Conservation (phyloP, 2,797 vertebrate species). For the Acrossocheilus fasciatus region DNA sequence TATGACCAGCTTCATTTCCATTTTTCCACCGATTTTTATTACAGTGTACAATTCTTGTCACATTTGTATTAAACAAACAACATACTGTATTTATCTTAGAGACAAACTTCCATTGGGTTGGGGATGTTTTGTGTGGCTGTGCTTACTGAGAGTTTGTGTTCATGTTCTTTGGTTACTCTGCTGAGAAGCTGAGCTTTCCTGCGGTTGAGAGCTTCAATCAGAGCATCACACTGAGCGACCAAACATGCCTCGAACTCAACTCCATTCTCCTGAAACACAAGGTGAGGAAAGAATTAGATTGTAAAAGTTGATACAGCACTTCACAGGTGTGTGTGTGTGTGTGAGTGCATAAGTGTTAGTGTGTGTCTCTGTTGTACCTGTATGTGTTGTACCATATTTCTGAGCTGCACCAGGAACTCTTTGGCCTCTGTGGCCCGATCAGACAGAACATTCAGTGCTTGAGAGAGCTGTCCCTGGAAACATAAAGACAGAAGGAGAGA, state of each 20-base stretch:
- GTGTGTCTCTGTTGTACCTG: slow-evolving; percentile 80
- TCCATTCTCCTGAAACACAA: slow-evolving; percentile 88
- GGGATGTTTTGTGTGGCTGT: not conserved
- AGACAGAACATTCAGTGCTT: slow-evolving; percentile 92
- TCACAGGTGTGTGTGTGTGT: not conserved
- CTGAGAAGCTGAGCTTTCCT: slow-evolving; percentile 94
- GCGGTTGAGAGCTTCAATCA: slow-evolving; percentile 96
- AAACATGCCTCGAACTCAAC: slow-evolving; percentile 98
- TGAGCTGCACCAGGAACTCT: slow-evolving; percentile 95
- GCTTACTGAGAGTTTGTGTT: slow-evolving; percentile 96
- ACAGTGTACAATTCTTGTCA: not conserved
- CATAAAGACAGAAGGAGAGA: not conserved
- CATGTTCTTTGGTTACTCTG: slow-evolving; percentile 95
- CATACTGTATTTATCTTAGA: not conserved
- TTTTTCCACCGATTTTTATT: too few relatives aligned
- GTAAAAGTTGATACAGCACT: not conserved
- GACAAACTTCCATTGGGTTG: not conserved
- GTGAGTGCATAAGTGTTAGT: slow-evolving; percentile 18
- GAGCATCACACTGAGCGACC: slow-evolving; percentile 97
- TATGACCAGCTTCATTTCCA: too few relatives aligned
- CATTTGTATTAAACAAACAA: not conserved
- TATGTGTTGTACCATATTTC: slow-evolving; percentile 97
- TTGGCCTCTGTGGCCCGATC: slow-evolving; percentile 97
- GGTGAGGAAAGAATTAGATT: slow-evolving; percentile 40
- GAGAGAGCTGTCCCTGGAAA: slow-evolving; percentile 93